Base-by-base conservation (phyloP, 2,113 vertebrate genomes). In the Isichthys henryi region DNA sequence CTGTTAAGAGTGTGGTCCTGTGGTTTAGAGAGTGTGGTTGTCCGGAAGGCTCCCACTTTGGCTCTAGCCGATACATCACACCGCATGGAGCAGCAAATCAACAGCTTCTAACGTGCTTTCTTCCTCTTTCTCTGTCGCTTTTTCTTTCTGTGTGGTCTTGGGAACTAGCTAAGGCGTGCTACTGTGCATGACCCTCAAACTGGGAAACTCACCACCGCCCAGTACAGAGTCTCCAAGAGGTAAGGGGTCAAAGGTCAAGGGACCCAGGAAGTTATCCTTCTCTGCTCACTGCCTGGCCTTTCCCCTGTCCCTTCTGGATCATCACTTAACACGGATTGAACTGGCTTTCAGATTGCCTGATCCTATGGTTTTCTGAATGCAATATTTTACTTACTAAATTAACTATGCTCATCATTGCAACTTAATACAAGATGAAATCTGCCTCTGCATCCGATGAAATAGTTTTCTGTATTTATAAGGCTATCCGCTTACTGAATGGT, bases 201-300 rank as follows among this genome's bases (percentile, higher is more conserved):
- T 94, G 97, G 98, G 95, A 96, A 98, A 96, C 96, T 98, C 96
- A 97, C 96, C 94, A 98, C 97, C 94, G 97, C 98, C 96, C 96
- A 97, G 91, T 98, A 99, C 98, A 98, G 98, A 98, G 97, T 99
- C 96, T 99, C 97, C 96, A 99, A 99, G 97, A 99, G 98, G 98
- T 99, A 99, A 99, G 97, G 96, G 96, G 93, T 94, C 90, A 91
- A 88, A 92, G 93, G 92, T 94, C 88, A 92, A 53, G 62, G 88
- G 3, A 23, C 43, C 85, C 50, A 52, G 49, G 31, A 56, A 87
- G 50, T 39, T 50, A 15, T 53, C 50, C 85, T 39, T 35, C 11
- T 87, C 7, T 53, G 50, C n/a, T 35, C 27, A 39, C 48, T 87
- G 85, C 85, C 85, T 87, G 85, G 45, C 83, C 50, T 35, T 87